phyloP scores from a whole-genome alignment of 2,113 vertebrate genomes.

The Hystrix cristata region DNA sequence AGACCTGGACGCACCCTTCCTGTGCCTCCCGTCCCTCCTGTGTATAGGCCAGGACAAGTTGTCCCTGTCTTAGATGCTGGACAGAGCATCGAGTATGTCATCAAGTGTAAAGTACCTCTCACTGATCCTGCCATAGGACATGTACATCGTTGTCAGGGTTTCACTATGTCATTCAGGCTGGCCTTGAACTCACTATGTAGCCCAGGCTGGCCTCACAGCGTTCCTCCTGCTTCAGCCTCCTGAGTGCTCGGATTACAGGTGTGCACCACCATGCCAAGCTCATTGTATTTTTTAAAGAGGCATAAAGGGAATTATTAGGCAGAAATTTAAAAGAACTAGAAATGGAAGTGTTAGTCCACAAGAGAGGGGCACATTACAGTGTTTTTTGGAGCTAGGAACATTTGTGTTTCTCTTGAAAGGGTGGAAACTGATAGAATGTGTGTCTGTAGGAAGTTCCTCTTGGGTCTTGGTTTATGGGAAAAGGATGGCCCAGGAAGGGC shows the following conservation, averaged over 20 bases:
- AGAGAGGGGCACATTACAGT: background rate
- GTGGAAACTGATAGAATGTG: background rate
- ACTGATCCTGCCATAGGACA: background rate
- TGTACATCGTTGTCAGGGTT: background rate
- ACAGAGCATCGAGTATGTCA: background rate
- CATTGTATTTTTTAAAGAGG: background rate
- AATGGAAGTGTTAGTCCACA: background rate
- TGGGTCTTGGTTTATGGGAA: background rate
- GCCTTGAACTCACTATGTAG: background rate
- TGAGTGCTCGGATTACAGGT: background rate
- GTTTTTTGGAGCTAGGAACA: background rate
- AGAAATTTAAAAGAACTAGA: background rate
- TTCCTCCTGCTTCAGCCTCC: background rate
- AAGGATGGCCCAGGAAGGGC: background rate
- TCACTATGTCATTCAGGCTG: background rate
- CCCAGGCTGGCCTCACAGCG: background rate
- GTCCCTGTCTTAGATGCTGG: background rate
- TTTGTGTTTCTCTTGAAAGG: background rate
- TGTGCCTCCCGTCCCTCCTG: background rate
- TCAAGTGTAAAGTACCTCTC: background rate
- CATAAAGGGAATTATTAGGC: background rate
- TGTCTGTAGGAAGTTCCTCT: background rate
- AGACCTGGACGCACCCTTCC: too few relatives aligned
- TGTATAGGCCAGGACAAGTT: background rate
- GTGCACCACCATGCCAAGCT: background rate